Percentiles rank a stretch among this genome's conserved stretches.
Evolutionary conservation across 2,797 vertebrate species (phyloP).

Genomic region (Sebastes matsubarae): DNA sequence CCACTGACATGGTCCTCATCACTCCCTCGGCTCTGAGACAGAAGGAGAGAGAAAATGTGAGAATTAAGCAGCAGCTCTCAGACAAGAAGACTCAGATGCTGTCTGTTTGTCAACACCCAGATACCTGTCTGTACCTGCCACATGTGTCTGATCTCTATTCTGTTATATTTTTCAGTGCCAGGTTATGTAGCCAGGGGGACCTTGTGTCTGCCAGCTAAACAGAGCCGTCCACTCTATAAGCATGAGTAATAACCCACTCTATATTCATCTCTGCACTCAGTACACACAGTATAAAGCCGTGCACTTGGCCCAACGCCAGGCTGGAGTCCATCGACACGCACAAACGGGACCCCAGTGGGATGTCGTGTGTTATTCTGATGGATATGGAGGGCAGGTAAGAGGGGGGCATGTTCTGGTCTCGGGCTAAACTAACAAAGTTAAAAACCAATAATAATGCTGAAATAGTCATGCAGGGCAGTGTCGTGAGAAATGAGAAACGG

Average conservation of each 20-base stretch:
- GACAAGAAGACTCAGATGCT: background rate
- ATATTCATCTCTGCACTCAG: constrained; percentile 33
- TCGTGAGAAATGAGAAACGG: constrained; percentile 7
- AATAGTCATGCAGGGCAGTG: background rate
- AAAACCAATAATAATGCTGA: background rate
- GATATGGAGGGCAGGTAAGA: background rate
- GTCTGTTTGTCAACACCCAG: background rate
- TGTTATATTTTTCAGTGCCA: constrained; percentile 15
- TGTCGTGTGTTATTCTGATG: background rate
- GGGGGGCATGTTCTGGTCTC: background rate
- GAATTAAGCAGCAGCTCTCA: background rate
- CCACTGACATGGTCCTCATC: constrained; percentile 96
- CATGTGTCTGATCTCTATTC: constrained; percentile 18
- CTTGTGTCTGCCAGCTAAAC: constrained; percentile 38
- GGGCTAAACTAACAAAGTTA: background rate
- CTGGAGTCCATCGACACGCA: constrained; percentile 12
- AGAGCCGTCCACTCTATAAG: constrained; percentile 25
- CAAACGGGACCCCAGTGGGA: background rate
- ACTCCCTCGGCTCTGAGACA: constrained; percentile 90
- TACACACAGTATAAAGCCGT: background rate
- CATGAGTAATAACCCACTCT: constrained; percentile 39
- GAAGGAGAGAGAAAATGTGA: constrained; percentile 4
- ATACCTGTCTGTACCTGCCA: background rate
- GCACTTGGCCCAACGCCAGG: background rate
- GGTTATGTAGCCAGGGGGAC: constrained; percentile 16